A percentile compares a stretch with the other conserved stretches of the same genome.
These are phyloP conservation scores for Apogon talboti DNA, from an alignment of 2,797 vertebrate genomes.

Conservation along the genomic window DNA sequence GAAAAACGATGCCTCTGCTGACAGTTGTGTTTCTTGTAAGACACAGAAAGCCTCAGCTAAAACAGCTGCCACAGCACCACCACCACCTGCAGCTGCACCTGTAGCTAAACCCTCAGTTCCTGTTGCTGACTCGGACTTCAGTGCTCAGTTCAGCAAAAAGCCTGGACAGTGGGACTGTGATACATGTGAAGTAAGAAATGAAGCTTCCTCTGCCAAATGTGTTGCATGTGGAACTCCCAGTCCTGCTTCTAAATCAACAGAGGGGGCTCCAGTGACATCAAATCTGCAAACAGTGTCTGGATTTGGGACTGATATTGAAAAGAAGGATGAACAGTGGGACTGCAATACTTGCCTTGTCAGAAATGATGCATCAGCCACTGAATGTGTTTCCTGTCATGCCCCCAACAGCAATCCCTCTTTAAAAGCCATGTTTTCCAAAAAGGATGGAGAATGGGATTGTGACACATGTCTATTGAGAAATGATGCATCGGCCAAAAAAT, in stretches of 20 bases:
- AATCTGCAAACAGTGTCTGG: conserved; percentile 52
- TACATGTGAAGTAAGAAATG: conserved; percentile 84
- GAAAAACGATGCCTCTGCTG: conserved; percentile 65
- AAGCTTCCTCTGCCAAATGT: conserved; percentile 79
- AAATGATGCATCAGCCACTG: conserved; percentile 60
- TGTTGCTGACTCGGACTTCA: conserved; percentile 75
- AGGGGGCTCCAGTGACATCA: conserved; percentile 24
- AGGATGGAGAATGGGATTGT: conserved; percentile 92
- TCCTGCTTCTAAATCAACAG: conserved; percentile 65
- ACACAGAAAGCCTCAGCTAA: conserved; percentile 65
- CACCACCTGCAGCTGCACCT: conserved; percentile 59
- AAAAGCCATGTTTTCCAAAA: conserved; percentile 82
- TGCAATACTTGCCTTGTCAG: conserved; percentile 62
- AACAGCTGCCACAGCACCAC: conserved; percentile 38
- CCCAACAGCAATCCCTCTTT: conserved; percentile 58
- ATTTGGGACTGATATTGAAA: conserved; percentile 65
- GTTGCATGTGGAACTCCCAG: conserved; percentile 81
- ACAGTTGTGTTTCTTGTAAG: conserved; percentile 76
- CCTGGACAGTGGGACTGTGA: conserved; percentile 87
- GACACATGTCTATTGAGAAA: conserved; percentile 87
- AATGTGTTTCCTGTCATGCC: conserved; percentile 59
- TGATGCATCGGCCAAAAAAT: conserved; percentile 76
- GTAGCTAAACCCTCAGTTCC: conserved; percentile 20
- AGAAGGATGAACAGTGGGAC: conserved; percentile 69
- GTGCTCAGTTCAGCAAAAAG: conserved; percentile 84